phyloP scores from a whole-genome alignment of 1,140 invertebrate genomes.

The Protaetia brevitarsis region DNA sequence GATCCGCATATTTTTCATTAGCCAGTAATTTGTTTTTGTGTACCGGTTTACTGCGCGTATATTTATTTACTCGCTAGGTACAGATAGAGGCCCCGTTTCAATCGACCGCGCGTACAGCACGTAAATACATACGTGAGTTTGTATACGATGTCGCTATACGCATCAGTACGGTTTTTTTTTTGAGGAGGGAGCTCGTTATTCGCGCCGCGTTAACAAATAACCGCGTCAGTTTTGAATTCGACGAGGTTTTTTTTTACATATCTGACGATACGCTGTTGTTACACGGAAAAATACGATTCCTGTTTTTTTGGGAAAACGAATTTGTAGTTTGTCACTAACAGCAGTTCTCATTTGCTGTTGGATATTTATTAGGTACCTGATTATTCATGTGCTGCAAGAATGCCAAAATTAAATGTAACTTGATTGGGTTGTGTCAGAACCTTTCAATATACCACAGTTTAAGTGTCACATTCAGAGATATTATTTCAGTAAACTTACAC shows the following conservation, averaged over 20 bases:
- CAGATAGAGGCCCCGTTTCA: background rate
- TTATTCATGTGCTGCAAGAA: no score
- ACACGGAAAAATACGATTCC: no score
- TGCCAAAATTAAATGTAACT: no score
- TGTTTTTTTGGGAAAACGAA: no score
- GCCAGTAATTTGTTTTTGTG: conserved; percentile 4
- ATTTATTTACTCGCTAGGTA: background rate
- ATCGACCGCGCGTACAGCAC: background rate
- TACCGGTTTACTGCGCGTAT: background rate
- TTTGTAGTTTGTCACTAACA: no score
- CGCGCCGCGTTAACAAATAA: background rate
- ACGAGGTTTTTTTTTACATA: background rate
- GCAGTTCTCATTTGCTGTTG: no score
- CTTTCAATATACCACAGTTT: no score
- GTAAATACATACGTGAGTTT: background rate
- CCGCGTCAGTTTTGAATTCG: background rate
- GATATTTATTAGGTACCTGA: no score
- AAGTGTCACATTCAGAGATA: no score
- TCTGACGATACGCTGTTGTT: no score
- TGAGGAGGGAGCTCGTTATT: background rate
- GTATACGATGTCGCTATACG: background rate
- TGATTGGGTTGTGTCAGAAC: no score
- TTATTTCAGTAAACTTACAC: no score
- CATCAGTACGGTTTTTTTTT: background rate
- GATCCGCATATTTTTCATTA: background rate